Base-by-base conservation (phyloP, 1,140 invertebrate species). In the Drosophila sucinea region DNA sequence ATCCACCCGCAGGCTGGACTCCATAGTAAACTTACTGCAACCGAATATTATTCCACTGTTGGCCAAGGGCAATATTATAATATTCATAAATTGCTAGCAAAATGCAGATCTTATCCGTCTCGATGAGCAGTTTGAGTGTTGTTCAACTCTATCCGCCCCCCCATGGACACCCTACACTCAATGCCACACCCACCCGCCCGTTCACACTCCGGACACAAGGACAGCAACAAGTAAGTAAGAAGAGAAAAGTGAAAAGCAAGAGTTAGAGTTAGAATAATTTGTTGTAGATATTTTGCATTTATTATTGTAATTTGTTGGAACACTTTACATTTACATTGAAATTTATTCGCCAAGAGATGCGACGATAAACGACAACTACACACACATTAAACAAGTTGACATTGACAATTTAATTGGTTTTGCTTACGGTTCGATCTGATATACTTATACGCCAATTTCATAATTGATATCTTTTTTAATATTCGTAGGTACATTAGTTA, bases 341-440 rank as follows among this genome's bases (percentile, higher is more conserved):
- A 89, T 82, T 78, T 83, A 79, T 79, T 73, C 84, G 79, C 67
- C 76, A 44, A 86, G 70, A 86, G 83, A 73, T 81, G 73, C 75
- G 73, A 70, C 79, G 84, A 86, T 86, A 86, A 86, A 83, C 84
- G 85, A 86, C 79, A 70, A 83, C 83, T 86, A 86, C 84, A 89
- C 83, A 86, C 82, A 86, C 83, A 86, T 33, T 79, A 73, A 79
- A 86, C 76, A 87, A 79, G 76, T 89, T 89, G 84, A 83, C 79
- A 89, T 89, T 89, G 84, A 83, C 79, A 89, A 40, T 86, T 84
- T 83, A 86, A 89, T 89, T 87, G 67, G 67, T 78, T 78, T 85
- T 64, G 6, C 17, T 67, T 68, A 69, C 70, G 67, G 60, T 60
- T 78, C 67, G 70, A 70, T 64, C 64, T 63, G 71, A 38, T 58